Evolutionary conservation across 2,888 invertebrate genomes (phyloP).

Genomic region (Caenorhabditis zanzibari): DNA sequence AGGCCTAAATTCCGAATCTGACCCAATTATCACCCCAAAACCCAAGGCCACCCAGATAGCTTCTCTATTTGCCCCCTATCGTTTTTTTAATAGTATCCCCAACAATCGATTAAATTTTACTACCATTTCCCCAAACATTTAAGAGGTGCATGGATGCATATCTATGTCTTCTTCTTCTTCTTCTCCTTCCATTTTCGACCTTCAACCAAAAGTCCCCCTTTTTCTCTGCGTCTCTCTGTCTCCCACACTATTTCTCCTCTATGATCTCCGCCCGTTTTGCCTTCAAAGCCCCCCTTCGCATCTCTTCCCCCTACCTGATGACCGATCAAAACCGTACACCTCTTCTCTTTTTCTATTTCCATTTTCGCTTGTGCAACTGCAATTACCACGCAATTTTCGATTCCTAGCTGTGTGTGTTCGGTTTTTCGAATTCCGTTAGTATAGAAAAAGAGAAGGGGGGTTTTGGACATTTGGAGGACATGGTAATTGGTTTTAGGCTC

Average conservation of each 20-base stretch:
- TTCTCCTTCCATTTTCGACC: conserved; percentile 1
- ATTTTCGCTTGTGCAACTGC: conserved; percentile 24
- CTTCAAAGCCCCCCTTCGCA: conserved; percentile 7
- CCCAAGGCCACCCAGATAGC: not conserved
- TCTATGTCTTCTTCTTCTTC: conserved; percentile 32
- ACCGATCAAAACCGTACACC: conserved; percentile 36
- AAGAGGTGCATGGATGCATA: conserved; percentile 47
- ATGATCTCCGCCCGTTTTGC: conserved; percentile 10
- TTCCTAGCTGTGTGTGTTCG: not conserved
- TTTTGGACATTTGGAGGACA: conserved; percentile 1
- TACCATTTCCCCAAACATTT: conserved; percentile 1
- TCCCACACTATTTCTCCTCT: conserved; percentile 14
- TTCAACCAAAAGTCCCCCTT: conserved; percentile 29
- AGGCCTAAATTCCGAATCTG: too few relatives aligned
- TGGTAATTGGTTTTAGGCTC: not conserved
- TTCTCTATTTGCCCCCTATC: conserved; percentile 11
- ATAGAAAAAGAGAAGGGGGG: not conserved
- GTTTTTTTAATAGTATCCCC: not conserved
- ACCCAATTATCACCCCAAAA: not conserved
- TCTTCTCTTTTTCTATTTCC: not conserved
- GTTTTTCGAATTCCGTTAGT: conserved; percentile 2
- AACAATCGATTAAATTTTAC: conserved; percentile 24
- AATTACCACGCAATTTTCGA: conserved; percentile 19
- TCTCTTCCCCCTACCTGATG: not conserved
- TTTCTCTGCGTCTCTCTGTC: conserved; percentile 28